These are phyloP conservation scores for Drosophila elegans DNA, from an alignment of 1,140 invertebrate species.

Conservation along the genomic window DNA sequence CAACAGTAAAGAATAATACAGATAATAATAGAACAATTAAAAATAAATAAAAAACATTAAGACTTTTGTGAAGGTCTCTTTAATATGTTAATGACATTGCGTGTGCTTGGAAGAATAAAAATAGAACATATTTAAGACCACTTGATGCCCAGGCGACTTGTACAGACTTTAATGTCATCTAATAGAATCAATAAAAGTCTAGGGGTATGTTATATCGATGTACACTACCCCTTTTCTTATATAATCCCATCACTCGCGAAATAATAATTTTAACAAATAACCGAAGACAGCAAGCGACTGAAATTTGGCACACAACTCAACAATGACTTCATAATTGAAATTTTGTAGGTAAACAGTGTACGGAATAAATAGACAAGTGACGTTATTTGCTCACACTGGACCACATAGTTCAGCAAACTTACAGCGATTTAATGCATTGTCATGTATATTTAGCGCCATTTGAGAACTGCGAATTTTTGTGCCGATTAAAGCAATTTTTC, in stretches of 20 bases:
- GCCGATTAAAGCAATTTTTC: neutral
- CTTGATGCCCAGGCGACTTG: slow-evolving; percentile 27
- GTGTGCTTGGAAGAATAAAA: slow-evolving; percentile 22
- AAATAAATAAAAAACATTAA: slow-evolving; percentile 27
- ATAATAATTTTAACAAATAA: slow-evolving; percentile 37
- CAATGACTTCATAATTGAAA: slow-evolving; percentile 57
- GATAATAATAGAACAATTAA: slow-evolving; percentile 7
- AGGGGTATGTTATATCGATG: neutral
- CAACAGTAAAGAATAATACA: too few relatives aligned
- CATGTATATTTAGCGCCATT: slow-evolving; percentile 1
- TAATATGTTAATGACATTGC: slow-evolving; percentile 18
- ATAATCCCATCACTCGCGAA: slow-evolving; percentile 11
- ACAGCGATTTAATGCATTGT: slow-evolving; percentile 11
- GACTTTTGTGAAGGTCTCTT: slow-evolving; percentile 6
- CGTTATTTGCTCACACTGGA: slow-evolving; percentile 48
- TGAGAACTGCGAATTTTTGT: neutral
- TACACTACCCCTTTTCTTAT: slow-evolving; percentile 6
- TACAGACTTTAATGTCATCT: slow-evolving; percentile 19
- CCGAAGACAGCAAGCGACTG: slow-evolving; percentile 2
- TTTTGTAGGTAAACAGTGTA: slow-evolving; percentile 45
- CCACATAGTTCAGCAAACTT: slow-evolving; percentile 26
- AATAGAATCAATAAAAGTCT: slow-evolving; percentile 28
- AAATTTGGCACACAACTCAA: slow-evolving; percentile 50
- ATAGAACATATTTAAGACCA: slow-evolving; percentile 40
- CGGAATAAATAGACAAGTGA: slow-evolving; percentile 67